Base-by-base conservation (phyloP, 2,888 invertebrate genomes). In the Sclerodermus sp. region DNA sequence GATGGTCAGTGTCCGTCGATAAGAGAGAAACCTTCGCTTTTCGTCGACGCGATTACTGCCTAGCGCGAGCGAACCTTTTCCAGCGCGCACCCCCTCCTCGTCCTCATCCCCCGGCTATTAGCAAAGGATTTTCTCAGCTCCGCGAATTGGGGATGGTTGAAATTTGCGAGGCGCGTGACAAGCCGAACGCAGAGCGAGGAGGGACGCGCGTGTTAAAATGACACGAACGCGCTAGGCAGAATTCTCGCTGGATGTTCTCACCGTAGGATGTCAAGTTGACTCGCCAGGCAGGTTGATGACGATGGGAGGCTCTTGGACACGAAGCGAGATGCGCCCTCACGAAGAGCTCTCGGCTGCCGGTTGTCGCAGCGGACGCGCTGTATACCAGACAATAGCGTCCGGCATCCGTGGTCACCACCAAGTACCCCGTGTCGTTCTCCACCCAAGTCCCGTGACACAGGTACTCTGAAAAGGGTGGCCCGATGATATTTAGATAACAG, bases 361-460 rank as follows among this genome's bases (percentile, higher is more conserved):
- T 61, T 48, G 62, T 53, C 42, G 71, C 64, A 37, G 70, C 67
- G 42, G 74, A 71, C 55, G 71, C 69, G 49, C 71, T 76, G 63
- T 75, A 76, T 43, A 76, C 73, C 53, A 76, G 69, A 58, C 76
- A 76, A 57, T 74, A 75, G 49, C 76, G 70, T 36, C 70, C 74
- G 23, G 67, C 68, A 45, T 76, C 76, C 42, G 76, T 75, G 47
- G 75, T 75, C 12, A 88, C 87, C 43, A 89, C 85, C 60, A 89
- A 81, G 77, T 83, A 88, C 40, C 85, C 84, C 10, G 84, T 81
- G 42, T 81, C 81, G 51, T 85, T 84, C 57, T 85, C 85, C 59
- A 82, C 79, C 89, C 89, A 90, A 69, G 84, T 85, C 47, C 88
- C 89, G 72, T 88, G 87, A 73, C 90, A 90, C 1, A 84, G 84